Base-by-base conservation (phyloP, 1,140 invertebrate genomes). In the Cyphomyrmex costatus region DNA sequence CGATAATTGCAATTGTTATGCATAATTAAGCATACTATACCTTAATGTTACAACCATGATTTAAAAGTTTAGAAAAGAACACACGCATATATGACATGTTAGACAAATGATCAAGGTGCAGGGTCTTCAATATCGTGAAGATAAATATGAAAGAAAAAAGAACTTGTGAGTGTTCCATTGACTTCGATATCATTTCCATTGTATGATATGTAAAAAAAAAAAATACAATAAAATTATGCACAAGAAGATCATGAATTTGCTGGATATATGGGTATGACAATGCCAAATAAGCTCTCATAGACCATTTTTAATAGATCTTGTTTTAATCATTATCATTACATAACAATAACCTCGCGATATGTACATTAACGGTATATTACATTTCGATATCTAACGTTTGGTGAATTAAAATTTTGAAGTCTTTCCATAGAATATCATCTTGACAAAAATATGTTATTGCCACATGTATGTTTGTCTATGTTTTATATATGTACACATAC, bases 201-300 rank as follows among this genome's bases (percentile, higher is more conserved):
- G 94, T 95, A 95, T 91, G 92, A 95, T 95, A 95, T 95, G 94
- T 95, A 95, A 93, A 93, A 94, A 93, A 85, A 36, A 93, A 93
- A 93, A 93, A 91, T 92, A 92, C 85, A 93, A 93, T 93, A 78
- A 94, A 94, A 89, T 82, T 92, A 91, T 93, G 85, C 89, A 93
- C 89, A 93, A 93, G 90, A 91, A 21, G 27, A 87, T 30, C 14
- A 60, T 46, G 10, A 6, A 56, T 46, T 66, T 51, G 16, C 58
- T 78, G 8, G 33, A 16, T 14, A 42, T 19, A 30, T 24, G 36
- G 24, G 63, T 33, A 21, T 60, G 16, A 49, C 21, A 12, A 30
- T 46, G 2, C 3, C 14, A 73, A 76, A 46, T 53, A 24, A 82
- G 16, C 8, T 42, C 0, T 61, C 16, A 46, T 19, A 78, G 10